A percentile compares a stretch with the other conserved stretches of the same genome.
Evolutionary conservation across 2,888 invertebrate species (phyloP).

Genomic region (Melieria omissa): DNA sequence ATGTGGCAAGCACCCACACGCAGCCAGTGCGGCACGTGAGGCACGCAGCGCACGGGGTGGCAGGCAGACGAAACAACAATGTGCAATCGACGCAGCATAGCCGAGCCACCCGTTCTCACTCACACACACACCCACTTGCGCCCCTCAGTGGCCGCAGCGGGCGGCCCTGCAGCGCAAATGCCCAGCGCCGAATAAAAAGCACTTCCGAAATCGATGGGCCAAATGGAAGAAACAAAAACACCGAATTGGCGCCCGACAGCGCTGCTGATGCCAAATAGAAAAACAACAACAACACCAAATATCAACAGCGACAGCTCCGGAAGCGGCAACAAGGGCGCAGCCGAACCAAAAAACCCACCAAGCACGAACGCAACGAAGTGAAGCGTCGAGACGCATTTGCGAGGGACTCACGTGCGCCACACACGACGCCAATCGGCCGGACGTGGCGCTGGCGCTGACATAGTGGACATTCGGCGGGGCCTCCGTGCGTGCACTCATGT

Average conservation of each 20-base stretch:
- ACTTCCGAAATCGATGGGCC: constrained; percentile 33
- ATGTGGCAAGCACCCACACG: not conserved
- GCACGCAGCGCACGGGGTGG: not conserved
- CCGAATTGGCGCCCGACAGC: constrained; percentile 26
- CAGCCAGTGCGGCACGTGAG: not conserved
- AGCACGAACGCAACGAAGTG: not conserved
- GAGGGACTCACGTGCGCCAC: not conserved
- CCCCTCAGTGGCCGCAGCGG: not conserved
- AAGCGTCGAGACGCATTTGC: not conserved
- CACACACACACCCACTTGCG: not conserved
- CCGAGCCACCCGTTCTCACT: not conserved
- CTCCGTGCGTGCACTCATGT: constrained; percentile 15
- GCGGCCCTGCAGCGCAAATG: not conserved
- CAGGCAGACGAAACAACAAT: not conserved
- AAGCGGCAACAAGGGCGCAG: constrained; percentile 1
- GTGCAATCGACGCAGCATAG: not conserved
- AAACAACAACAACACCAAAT: not conserved
- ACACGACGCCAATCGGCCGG: not conserved
- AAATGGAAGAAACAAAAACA: constrained; percentile 10
- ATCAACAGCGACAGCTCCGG: not conserved
- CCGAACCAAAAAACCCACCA: not conserved
- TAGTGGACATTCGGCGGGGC: constrained; percentile 5
- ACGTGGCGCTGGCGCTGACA: not conserved
- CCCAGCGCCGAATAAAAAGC: constrained; percentile 13
- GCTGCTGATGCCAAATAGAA: constrained; percentile 22